phyloP scores from a whole-genome alignment of 2,113 vertebrate genomes.

The Apteryx owenii region DNA sequence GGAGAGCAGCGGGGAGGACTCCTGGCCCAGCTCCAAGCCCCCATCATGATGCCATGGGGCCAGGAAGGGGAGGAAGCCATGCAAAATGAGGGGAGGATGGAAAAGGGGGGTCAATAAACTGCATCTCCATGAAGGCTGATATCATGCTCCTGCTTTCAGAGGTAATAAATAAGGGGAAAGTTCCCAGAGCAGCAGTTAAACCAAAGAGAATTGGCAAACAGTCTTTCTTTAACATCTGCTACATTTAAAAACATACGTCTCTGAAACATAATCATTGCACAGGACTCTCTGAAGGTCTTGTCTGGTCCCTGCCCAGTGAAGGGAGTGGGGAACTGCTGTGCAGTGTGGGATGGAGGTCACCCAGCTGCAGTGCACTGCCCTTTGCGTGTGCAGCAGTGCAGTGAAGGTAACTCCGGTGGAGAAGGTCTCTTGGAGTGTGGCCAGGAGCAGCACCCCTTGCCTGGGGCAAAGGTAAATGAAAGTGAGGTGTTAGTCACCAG shows the following conservation, averaged over 20 bases:
- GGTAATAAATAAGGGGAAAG: conserved; percentile 16
- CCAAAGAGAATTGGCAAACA: conserved; percentile 18
- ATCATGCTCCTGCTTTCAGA: not conserved
- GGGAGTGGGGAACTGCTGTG: accelerated
- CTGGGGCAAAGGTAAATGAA: not conserved
- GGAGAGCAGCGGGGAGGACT: not conserved
- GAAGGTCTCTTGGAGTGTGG: not conserved
- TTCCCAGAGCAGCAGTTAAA: conserved; percentile 50
- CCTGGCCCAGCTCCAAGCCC: not conserved
- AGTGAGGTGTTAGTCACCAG: not conserved
- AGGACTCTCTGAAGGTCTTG: not conserved
- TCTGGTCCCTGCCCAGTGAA: not conserved
- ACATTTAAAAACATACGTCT: conserved; percentile 28
- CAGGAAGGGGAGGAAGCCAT: not conserved
- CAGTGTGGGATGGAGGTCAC: not conserved
- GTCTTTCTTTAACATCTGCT: conserved; percentile 20
- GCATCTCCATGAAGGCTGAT: not conserved
- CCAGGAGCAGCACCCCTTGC: accelerated
- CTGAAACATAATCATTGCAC: not conserved
- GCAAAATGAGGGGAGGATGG: accelerated
- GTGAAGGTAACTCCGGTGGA: accelerated
- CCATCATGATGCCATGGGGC: accelerated
- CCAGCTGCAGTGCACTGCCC: not conserved
- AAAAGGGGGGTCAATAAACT: not conserved
- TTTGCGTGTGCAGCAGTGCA: accelerated